Evolutionary conservation across 2,113 vertebrate genomes (phyloP), one percentile per base, ranked within the genome.

Genomic region (Pseudolaguvia tuberculata): DNA sequence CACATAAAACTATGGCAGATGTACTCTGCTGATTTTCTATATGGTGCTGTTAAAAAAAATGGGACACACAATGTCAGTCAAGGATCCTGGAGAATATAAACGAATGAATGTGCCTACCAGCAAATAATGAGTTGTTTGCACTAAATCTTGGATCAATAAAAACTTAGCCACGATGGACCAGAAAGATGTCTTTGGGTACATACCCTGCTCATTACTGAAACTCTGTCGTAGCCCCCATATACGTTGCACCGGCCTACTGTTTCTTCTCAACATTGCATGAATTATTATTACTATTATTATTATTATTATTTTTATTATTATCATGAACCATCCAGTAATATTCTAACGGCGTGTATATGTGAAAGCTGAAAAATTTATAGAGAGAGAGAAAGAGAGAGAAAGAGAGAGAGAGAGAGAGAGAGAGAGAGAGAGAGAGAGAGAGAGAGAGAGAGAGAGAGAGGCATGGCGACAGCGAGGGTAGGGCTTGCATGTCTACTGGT

Each of bases 101-200:
- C 13, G 59, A 76, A 62, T 58, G 70, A 76, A 68, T 70, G 59
- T 71, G 65, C 62, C 55, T 76, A 53, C 57, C 63, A 55, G 62
- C 53, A 57, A 69, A 59, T 57, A 76, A 31, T 9, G 9, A 48
- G 23, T 51, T 55, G 69, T 80, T 76, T 80, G 78, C 78, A 80
- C 74, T 80, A 76, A 80, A 27, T 45, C 18, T n/a, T 62, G 62
- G 52, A 45, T 48, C 12, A 17, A 5, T 12, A 58, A 4, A 51
- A 65, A 39, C 58, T n/a, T 18, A 20, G 53, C 63, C 18, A 50
- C 12, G 42, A 47, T 45, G 39, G 52, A 57, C 62, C 51, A 35
- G 12, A 75, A 47, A 39, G 62, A 63, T 27, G 13, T 5, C 39
- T 61, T 21, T 65, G 13, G 2, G 21, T 27, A 45, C 10, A 2